Conservation (phyloP, 2,113 vertebrate genomes). For the Astur gentilis region DNA sequence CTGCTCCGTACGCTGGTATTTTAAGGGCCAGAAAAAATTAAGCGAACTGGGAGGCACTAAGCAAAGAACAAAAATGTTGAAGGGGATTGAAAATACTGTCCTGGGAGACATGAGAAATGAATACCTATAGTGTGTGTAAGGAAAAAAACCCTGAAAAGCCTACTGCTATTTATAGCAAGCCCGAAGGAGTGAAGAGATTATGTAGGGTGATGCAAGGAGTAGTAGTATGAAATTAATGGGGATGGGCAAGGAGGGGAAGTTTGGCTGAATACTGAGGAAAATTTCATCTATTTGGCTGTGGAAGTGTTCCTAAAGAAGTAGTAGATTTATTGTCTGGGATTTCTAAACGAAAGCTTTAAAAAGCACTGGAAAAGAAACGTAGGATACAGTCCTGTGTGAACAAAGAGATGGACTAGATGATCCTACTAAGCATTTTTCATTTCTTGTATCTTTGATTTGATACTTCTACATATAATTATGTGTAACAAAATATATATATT, state of each 20-base stretch:
- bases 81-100: neutral
- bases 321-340: neutral
- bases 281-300: neutral
- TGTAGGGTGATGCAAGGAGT: neutral
- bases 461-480: neutral
- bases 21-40: neutral
- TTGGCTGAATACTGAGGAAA: neutral
- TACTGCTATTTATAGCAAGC: neutral
- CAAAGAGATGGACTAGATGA: neutral
- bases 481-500: neutral
- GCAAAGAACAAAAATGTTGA: neutral
- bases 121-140: neutral
- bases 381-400: neutral
- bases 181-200: neutral
- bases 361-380: neutral
- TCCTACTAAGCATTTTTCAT: neutral
- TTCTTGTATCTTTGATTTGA: neutral
- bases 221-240: neutral
- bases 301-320: neutral
- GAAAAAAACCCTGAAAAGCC: neutral
- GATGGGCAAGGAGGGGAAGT: neutral
- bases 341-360: neutral
- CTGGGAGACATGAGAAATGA: neutral
- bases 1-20: neutral
- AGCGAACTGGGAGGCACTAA: neutral